Evolutionary conservation across 2,888 invertebrate species (phyloP).

Genomic region (Mythimna loreyi): DNA sequence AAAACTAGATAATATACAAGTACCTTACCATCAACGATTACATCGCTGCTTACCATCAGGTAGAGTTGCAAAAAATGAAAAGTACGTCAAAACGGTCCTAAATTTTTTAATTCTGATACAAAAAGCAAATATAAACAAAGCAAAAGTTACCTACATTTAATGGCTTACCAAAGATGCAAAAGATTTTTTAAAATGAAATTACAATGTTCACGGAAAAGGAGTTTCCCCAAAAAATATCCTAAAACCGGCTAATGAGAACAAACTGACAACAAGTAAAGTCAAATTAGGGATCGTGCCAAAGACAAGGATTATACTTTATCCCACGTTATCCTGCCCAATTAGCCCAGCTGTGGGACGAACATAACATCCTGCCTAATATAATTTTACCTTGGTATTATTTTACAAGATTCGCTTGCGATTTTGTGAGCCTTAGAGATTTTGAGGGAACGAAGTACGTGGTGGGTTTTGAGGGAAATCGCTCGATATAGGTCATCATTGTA

Average conservation of each 20-base stretch:
- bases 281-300: constrained; percentile 41
- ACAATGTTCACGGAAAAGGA: constrained; percentile 3
- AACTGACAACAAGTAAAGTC: constrained; percentile 42
- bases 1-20: no score
- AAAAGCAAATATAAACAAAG: no score
- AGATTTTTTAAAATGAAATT: not conserved
- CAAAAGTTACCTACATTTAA: no score
- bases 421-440: not conserved
- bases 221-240: not conserved
- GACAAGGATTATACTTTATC: constrained; percentile 45
- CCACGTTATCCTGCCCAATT: constrained; percentile 46
- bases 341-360: constrained; percentile 33
- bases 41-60: no score
- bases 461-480: not conserved
- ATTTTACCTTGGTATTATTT: constrained; percentile 30
- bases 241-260: constrained; percentile 38
- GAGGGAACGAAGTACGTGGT: not conserved
- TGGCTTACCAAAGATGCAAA: not conserved
- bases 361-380: constrained; percentile 13
- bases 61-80: no score
- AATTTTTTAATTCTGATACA: no score
- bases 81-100: no score
- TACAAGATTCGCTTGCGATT: constrained; percentile 31
- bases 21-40: no score
- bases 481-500: not conserved